Percentiles rank a stretch among this genome's conserved stretches.
Evolutionary conservation across 1,140 invertebrate species (phyloP).

Genomic region (Zaprionus tsacasi): DNA sequence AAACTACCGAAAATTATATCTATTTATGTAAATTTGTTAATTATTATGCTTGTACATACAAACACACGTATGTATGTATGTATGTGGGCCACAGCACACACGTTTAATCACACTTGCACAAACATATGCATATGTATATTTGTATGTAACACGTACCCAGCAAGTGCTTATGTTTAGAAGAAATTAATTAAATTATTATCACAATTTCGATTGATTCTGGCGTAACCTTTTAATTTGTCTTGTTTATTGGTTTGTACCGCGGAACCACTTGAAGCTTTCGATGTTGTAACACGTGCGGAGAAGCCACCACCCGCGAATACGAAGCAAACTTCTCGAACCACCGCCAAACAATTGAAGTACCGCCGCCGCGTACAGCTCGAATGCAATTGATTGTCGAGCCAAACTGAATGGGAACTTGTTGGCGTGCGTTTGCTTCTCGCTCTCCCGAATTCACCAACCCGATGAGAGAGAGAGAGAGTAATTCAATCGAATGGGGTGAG

Average conservation of each 20-base stretch:
- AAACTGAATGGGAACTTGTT: slow-evolving; percentile 21
- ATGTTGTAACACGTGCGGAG: slow-evolving; percentile 41
- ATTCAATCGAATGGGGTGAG: neutral
- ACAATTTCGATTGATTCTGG: slow-evolving; percentile 4
- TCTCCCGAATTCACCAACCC: neutral
- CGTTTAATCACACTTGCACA: neutral
- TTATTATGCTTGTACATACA: neutral
- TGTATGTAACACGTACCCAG: slow-evolving; percentile 11
- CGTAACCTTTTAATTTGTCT: neutral
- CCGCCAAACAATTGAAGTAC: slow-evolving; percentile 24
- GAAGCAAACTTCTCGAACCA: slow-evolving; percentile 5
- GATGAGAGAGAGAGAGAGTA: neutral
- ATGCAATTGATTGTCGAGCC: slow-evolving; percentile 36
- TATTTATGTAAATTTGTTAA: neutral
- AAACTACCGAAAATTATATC: slow-evolving; percentile 3
- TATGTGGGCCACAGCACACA: neutral
- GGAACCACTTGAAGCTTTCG: slow-evolving; percentile 50
- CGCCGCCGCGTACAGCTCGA: slow-evolving; percentile 28
- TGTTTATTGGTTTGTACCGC: slow-evolving; percentile 2
- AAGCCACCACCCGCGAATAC: slow-evolving; percentile 15
- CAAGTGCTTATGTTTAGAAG: neutral
- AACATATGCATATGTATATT: neutral
- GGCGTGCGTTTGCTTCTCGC: neutral
- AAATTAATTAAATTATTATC: slow-evolving; percentile 16
- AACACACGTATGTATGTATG: neutral